Evolutionary conservation across 2,888 invertebrate species (phyloP).

Genomic region (Dicranocentrus wangi): DNA sequence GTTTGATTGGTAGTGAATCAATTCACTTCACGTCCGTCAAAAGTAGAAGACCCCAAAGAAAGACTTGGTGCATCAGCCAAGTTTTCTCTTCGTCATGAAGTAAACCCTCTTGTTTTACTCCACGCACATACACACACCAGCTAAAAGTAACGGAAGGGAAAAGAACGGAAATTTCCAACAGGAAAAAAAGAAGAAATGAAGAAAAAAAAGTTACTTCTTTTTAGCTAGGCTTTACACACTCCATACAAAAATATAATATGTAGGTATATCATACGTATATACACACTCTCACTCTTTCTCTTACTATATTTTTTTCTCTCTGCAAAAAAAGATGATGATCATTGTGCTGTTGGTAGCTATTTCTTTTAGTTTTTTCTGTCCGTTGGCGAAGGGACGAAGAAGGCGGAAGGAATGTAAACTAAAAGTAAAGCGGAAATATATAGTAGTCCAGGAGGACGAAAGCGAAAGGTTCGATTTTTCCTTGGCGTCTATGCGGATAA

Average conservation of each 20-base stretch:
- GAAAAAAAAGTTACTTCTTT: slow-evolving; percentile 33
- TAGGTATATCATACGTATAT: background rate
- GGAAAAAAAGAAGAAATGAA: slow-evolving; percentile 39
- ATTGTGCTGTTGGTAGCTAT: slow-evolving; percentile 24
- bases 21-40: slow-evolving; percentile 72
- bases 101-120: slow-evolving; percentile 36
- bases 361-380: slow-evolving; percentile 32
- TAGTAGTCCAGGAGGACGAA: background rate
- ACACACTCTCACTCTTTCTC: background rate
- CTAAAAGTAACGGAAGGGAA: slow-evolving; percentile 34
- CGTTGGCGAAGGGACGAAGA: slow-evolving; percentile 39
- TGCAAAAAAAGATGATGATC: slow-evolving; percentile 21
- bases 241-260: background rate
- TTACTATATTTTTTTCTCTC: too few species aligned
- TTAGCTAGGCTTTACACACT: background rate
- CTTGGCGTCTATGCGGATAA: background rate
- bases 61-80: slow-evolving; percentile 27
- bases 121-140: slow-evolving; percentile 3
- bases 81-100: slow-evolving; percentile 3
- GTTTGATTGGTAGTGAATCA: slow-evolving; percentile 71
- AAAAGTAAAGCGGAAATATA: slow-evolving; percentile 37
- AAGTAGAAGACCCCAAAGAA: slow-evolving; percentile 30
- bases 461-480: background rate
- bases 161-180: slow-evolving; percentile 55
- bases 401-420: slow-evolving; percentile 52